Conservation (phyloP, 2,888 invertebrate species). For the Polydrusus pterygomalis region DNA sequence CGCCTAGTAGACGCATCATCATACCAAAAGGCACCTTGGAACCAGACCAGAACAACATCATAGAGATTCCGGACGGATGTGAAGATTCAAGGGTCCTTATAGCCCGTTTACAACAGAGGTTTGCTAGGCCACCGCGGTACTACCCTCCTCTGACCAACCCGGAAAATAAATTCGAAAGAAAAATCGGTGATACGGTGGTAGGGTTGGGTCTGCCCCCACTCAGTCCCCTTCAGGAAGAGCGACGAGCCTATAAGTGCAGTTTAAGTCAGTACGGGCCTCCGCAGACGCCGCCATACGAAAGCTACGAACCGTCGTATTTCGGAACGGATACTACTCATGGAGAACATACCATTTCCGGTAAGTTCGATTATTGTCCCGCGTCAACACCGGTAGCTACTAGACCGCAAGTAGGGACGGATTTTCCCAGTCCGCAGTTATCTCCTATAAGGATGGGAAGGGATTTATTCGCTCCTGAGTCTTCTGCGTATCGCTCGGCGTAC, state of each 20-base stretch:
- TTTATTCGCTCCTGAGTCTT: conserved; percentile 25
- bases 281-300: neutral
- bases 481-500: neutral
- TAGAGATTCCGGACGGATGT: conserved; percentile 35
- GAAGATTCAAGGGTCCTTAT: conserved; percentile 43
- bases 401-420: neutral
- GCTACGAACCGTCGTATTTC: conserved; percentile 31
- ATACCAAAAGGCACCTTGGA: conserved; percentile 45
- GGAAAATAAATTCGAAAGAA: conserved; percentile 22
- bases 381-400: conserved; percentile 15
- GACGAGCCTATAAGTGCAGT: conserved; percentile 17
- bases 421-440: conserved; percentile 22
- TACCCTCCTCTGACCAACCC: conserved; percentile 38
- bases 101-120: conserved; percentile 39
- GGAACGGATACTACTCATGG: conserved; percentile 1
- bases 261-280: conserved; percentile 31
- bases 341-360: conserved; percentile 5
- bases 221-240: conserved; percentile 35
- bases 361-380: conserved; percentile 19
- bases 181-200: conserved; percentile 28
- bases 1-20: conserved; percentile 20
- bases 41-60: conserved; percentile 28
- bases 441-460: conserved; percentile 21
- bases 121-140: conserved; percentile 25
- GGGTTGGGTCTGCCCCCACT: conserved; percentile 25